Evolutionary conservation across 2,888 invertebrate species (phyloP).

Genomic region (Lysandra coridon): DNA sequence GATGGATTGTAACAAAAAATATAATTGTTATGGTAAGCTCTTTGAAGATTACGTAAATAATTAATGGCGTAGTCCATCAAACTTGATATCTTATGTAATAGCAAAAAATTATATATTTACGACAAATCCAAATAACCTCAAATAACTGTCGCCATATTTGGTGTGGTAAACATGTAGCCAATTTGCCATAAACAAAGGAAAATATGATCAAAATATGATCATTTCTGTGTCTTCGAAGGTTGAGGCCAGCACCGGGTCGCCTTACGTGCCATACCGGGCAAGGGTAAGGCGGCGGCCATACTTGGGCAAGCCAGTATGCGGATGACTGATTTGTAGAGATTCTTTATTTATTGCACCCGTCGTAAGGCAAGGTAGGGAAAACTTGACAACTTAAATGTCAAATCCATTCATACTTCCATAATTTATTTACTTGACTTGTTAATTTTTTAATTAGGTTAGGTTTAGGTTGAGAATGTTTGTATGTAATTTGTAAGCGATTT

Average conservation of each 20-base stretch:
- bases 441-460: no score
- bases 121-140: background rate
- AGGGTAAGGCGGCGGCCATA: slow-evolving; percentile 59
- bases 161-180: background rate
- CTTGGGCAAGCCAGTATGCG: slow-evolving; percentile 47
- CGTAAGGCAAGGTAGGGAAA: background rate
- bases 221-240: slow-evolving; percentile 42
- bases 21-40: background rate
- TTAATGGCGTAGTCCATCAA: background rate
- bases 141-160: background rate
- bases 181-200: slow-evolving; percentile 18
- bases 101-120: background rate
- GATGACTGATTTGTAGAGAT: slow-evolving; percentile 31
- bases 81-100: background rate
- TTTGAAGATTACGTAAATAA: background rate
- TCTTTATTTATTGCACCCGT: slow-evolving; percentile 22
- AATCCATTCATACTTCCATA: background rate
- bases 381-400: background rate
- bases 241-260: slow-evolving; percentile 63
- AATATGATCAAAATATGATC: slow-evolving; percentile 47
- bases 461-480: background rate
- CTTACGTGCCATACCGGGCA: slow-evolving; percentile 61
- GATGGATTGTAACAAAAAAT: background rate
- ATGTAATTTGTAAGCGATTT: no score
- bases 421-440: background rate